Evolutionary conservation across 2,113 vertebrate species (phyloP).

Genomic region (Microcebus murinus): DNA sequence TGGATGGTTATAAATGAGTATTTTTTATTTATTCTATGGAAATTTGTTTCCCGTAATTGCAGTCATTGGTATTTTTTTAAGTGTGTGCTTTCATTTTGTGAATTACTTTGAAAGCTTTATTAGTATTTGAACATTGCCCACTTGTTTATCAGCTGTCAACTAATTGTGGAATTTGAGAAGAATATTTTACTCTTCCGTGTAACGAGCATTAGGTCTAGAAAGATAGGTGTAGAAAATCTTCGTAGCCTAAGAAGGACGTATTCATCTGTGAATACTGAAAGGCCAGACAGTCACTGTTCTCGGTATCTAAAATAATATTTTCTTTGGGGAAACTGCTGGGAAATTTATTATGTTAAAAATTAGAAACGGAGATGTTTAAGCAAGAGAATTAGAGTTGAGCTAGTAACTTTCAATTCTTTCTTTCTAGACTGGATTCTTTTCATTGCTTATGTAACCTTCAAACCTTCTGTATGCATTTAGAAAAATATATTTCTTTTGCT

Average conservation of each 20-base stretch:
- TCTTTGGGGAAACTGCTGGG: neutral
- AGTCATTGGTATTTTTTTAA: neutral
- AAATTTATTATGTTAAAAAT: constrained; percentile 26
- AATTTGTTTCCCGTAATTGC: neutral
- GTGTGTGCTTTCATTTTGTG: neutral
- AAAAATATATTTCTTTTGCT: neutral
- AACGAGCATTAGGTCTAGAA: neutral
- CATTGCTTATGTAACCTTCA: constrained; percentile 19
- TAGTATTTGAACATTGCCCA: neutral
- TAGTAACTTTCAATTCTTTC: constrained; percentile 27
- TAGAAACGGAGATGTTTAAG: constrained; percentile 19
- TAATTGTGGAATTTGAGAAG: neutral
- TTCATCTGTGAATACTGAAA: neutral
- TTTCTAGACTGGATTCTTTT: constrained; percentile 21
- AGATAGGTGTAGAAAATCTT: neutral
- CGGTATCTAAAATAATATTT: constrained; percentile 46
- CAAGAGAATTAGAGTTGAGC: neutral
- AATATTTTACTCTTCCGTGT: constrained; percentile 9
- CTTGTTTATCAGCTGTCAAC: neutral
- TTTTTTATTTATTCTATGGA: neutral
- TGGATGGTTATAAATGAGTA: neutral
- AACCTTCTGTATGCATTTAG: constrained; percentile 29
- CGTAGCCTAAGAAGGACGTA: neutral
- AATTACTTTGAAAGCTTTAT: neutral
- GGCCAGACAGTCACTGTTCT: neutral